Evolutionary conservation across 2,797 vertebrate species (phyloP).

Genomic region (Xiphorhynchus erythropygius): DNA sequence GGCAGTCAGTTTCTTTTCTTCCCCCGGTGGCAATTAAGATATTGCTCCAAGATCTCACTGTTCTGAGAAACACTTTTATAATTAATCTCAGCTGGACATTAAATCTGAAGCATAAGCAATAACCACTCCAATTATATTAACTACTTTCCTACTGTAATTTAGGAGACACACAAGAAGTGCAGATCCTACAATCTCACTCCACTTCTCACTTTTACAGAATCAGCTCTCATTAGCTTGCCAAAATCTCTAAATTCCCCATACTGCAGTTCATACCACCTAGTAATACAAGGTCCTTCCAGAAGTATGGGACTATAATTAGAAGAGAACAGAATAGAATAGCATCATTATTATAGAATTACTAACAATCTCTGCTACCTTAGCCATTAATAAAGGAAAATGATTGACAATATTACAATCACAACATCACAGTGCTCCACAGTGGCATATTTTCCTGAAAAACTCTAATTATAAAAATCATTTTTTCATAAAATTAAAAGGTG

Average conservation of each 20-base stretch:
- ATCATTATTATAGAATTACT: not conserved
- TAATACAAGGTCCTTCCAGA: not conserved
- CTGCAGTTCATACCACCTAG: not conserved
- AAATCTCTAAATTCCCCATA: not conserved
- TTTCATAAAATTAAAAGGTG: not conserved
- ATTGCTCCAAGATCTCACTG: not conserved
- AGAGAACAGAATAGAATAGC: not conserved
- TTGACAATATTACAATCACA: not conserved
- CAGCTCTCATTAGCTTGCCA: not conserved
- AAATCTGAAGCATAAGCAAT: constrained; percentile 20
- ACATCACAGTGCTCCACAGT: not conserved
- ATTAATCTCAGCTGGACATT: constrained; percentile 27
- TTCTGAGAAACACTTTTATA: constrained; percentile 7
- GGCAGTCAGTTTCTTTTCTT: not conserved
- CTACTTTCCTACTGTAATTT: not conserved
- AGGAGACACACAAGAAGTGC: not conserved
- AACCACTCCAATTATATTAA: constrained; percentile 18
- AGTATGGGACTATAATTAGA: not conserved
- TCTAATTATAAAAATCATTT: not conserved
- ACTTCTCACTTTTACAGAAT: not conserved
- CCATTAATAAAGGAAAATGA: not conserved
- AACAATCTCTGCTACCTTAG: not conserved
- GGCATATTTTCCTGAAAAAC: not conserved
- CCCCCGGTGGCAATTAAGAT: not conserved
- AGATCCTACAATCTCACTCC: not conserved